Percentiles rank a stretch among this genome's conserved stretches.
These are phyloP conservation scores for Phrynocephalus guinanensis DNA, from an alignment of 2,797 vertebrate species.

Conservation along the genomic window DNA sequence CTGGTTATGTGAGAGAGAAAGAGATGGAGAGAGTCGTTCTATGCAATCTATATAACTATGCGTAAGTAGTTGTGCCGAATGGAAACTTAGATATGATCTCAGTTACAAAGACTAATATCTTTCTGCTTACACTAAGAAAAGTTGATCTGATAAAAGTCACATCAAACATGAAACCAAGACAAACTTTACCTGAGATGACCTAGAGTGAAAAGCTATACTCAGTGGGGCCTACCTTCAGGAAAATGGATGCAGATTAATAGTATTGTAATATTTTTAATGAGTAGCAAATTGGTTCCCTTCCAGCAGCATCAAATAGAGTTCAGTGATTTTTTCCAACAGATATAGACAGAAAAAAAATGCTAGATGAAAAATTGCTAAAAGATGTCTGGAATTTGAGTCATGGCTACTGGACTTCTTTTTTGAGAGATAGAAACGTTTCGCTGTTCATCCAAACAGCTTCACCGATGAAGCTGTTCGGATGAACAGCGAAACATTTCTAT, in stretches of 20 bases:
- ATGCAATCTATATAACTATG: not conserved
- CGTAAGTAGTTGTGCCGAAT: not conserved
- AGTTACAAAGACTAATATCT: not conserved
- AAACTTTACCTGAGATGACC: not conserved
- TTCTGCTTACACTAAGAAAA: not conserved
- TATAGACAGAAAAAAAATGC: not conserved
- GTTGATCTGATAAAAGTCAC: slow-evolving; percentile 5
- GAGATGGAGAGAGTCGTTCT: not conserved
- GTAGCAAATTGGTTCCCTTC: not conserved
- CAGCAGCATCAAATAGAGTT: not conserved
- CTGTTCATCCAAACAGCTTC: too few species aligned
- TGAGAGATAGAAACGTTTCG: too few species aligned
- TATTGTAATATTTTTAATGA: not conserved
- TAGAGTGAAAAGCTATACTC: not conserved
- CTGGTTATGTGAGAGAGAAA: not conserved
- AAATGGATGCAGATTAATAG: not conserved
- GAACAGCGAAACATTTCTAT: too few species aligned
- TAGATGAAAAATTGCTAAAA: slow-evolving; percentile 20
- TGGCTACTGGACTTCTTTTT: too few species aligned
- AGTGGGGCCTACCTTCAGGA: not conserved
- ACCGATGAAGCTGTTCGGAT: too few species aligned
- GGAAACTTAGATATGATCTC: not conserved
- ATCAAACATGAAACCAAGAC: not conserved
- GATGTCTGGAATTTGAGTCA: not conserved
- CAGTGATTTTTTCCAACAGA: not conserved